Conservation (phyloP, 2,797 vertebrate genomes). For the Spinus pinus region DNA sequence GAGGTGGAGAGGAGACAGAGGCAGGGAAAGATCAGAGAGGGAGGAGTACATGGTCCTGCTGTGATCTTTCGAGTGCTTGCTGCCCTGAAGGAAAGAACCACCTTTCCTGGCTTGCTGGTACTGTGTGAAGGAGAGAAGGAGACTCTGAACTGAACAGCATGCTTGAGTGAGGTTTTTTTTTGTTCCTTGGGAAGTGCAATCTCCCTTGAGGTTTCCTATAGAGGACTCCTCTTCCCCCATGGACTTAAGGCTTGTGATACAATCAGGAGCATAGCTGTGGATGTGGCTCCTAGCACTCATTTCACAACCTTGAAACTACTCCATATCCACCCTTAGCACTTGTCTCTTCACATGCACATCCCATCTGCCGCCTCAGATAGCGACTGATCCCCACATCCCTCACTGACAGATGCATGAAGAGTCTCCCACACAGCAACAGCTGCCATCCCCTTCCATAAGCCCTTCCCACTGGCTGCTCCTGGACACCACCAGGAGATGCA, state of each 20-base stretch:
- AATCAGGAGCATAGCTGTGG: neutral
- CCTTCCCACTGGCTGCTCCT: neutral
- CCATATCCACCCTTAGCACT: neutral
- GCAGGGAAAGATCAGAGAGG: neutral
- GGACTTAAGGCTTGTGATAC: neutral
- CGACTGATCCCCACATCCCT: neutral
- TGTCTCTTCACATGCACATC: neutral
- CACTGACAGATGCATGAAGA: neutral
- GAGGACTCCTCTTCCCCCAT: neutral
- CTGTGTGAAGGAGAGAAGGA: neutral
- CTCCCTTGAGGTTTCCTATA: neutral
- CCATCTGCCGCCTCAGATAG: slow-evolving; percentile 8
- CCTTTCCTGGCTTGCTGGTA: neutral
- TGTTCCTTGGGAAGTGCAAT: neutral
- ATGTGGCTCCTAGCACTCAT: neutral
- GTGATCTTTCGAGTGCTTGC: neutral
- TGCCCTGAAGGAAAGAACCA: neutral
- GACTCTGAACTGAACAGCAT: neutral
- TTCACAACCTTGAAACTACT: neutral
- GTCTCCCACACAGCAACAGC: slow-evolving; percentile 16
- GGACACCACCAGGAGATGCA: neutral
- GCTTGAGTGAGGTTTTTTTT: neutral
- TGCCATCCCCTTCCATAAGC: neutral
- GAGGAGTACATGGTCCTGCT: neutral
- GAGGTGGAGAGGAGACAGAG: neutral